These are phyloP conservation scores for Synanthedon andrenaeformis DNA, from an alignment of 2,888 invertebrate species.

Conservation along the genomic window DNA sequence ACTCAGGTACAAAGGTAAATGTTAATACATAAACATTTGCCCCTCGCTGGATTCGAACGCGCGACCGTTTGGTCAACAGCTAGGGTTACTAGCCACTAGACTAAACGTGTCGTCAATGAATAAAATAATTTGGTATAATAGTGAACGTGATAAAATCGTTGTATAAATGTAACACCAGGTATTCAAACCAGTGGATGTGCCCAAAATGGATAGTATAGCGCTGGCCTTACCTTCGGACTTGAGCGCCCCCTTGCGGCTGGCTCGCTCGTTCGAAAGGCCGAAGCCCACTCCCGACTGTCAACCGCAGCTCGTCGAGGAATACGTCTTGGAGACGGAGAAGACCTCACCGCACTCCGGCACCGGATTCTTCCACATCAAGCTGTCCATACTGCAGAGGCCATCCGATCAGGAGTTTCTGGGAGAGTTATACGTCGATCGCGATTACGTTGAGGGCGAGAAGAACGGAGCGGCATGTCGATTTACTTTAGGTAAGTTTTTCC, in stretches of 20 bases:
- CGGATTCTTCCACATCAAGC: slow-evolving; percentile 85
- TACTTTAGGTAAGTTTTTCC: slow-evolving; percentile 59
- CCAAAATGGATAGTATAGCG: slow-evolving; percentile 72
- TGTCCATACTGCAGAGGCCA: slow-evolving; percentile 88
- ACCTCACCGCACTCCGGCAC: slow-evolving; percentile 70
- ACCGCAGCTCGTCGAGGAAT: slow-evolving; percentile 88
- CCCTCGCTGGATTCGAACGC: too few relatives aligned
- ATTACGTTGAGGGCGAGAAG: slow-evolving; percentile 79
- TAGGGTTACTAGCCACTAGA: too few relatives aligned
- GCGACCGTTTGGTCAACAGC: too few relatives aligned
- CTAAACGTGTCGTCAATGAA: too few relatives aligned
- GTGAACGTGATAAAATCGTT: too few relatives aligned
- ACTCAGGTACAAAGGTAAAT: too few relatives aligned
- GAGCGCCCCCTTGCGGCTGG: slow-evolving; percentile 42
- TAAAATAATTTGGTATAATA: too few relatives aligned
- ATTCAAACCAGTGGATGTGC: slow-evolving; percentile 73
- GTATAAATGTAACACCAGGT: slow-evolving; percentile 37
- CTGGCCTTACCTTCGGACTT: slow-evolving; percentile 67
- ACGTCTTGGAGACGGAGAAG: slow-evolving; percentile 87
- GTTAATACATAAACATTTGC: too few relatives aligned
- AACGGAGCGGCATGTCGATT: slow-evolving; percentile 88
- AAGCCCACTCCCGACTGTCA: slow-evolving; percentile 77
- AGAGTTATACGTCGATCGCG: slow-evolving; percentile 89
- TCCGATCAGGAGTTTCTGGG: slow-evolving; percentile 91
- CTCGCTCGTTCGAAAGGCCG: slow-evolving; percentile 72